A percentile compares a stretch with the other conserved stretches of the same genome.
Conservation (phyloP, 2,797 vertebrate genomes). For the Lutjanus argentimaculatus region DNA sequence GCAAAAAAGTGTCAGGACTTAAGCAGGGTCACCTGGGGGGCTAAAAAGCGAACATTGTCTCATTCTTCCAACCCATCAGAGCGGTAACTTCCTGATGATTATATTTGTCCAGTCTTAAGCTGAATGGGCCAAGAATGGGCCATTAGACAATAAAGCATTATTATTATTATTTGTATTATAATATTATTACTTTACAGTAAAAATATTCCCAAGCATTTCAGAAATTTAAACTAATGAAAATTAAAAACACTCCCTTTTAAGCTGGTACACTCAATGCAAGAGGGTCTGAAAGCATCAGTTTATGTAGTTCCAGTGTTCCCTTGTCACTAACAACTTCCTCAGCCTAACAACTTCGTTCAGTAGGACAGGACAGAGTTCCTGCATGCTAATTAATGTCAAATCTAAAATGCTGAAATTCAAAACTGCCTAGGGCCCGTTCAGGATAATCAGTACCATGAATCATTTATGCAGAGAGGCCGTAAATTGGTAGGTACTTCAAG, state of each 20-base stretch:
- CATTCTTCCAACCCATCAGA: background rate
- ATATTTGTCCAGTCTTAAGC: background rate
- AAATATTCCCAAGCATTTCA: background rate
- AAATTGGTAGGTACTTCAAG: constrained; percentile 23
- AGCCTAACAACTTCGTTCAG: constrained; percentile 17
- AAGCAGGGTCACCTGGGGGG: background rate
- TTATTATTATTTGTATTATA: background rate
- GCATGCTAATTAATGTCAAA: constrained; percentile 44
- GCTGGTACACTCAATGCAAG: background rate
- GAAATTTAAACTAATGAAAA: background rate
- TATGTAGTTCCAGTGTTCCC: constrained; percentile 8
- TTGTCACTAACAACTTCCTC: constrained; percentile 26
- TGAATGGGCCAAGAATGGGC: background rate
- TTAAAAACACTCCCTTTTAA: background rate
- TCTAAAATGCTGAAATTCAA: constrained; percentile 47
- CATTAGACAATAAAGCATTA: background rate
- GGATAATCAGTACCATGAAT: constrained; percentile 60
- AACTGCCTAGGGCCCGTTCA: constrained; percentile 39
- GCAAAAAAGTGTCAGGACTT: no score
- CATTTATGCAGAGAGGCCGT: constrained; percentile 36
- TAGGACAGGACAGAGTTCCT: constrained; percentile 17
- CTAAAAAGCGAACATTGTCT: background rate
- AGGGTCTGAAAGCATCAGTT: background rate
- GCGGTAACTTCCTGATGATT: background rate
- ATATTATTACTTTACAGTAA: background rate